Conservation (phyloP, 2,113 vertebrate species). For the human (Homo sapiens) region GRCh38 chr9:84359001-84359500, state of each 20-base stretch:
- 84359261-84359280: background rate
- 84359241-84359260: background rate
- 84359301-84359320: background rate
- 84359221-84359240: background rate
- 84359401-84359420: background rate
- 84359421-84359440: background rate
- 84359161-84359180: background rate
- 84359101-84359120: background rate
- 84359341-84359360: background rate
- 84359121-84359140: background rate
- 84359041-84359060: background rate
- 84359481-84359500: background rate
- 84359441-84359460: background rate
- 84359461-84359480: background rate
- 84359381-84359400: background rate
- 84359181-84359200: background rate
- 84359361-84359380: background rate
- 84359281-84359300: background rate
- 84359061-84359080: background rate
- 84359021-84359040: background rate
- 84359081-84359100: background rate
- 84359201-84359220: background rate
- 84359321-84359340: background rate
- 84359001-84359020: background rate
- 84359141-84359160: background rate